Percentiles rank a stretch among this genome's conserved stretches.
Conservation (phyloP, 2,797 vertebrate genomes). For the Liparis tanakae region DNA sequence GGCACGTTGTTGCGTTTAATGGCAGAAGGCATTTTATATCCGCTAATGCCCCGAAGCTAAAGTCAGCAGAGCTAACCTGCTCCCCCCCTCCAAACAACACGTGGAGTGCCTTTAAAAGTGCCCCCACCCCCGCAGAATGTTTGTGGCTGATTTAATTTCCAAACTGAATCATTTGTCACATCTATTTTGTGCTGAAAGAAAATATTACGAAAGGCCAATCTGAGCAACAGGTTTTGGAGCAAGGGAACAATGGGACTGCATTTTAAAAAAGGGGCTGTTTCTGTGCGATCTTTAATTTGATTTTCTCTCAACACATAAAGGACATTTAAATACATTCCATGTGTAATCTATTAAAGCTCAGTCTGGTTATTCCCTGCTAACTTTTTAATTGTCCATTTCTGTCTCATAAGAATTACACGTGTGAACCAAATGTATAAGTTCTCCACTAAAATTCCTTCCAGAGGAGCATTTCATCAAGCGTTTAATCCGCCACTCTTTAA, state of each 20-base stretch:
- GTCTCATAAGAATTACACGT: neutral
- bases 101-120: conserved; percentile 36
- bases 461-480: neutral
- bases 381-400: neutral
- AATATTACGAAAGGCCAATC: neutral
- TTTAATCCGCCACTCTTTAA: neutral
- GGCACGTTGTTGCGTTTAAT: conserved; percentile 51
- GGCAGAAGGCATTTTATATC: conserved; percentile 41
- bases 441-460: neutral
- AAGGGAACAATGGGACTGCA: neutral
- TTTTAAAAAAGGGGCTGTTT: conserved; percentile 8
- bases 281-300: neutral
- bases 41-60: conserved; percentile 31
- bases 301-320: neutral
- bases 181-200: neutral
- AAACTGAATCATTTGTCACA: neutral
- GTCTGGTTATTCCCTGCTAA: neutral
- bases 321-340: neutral
- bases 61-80: conserved; percentile 25
- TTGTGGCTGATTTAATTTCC: neutral
- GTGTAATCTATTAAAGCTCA: neutral
- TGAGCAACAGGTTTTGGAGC: conserved; percentile 73
- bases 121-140: neutral
- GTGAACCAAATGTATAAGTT: neutral
- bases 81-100: conserved; percentile 44